Evolutionary conservation across 2,888 invertebrate genomes (phyloP).

Genomic region (Caenorhabditis sinica): DNA sequence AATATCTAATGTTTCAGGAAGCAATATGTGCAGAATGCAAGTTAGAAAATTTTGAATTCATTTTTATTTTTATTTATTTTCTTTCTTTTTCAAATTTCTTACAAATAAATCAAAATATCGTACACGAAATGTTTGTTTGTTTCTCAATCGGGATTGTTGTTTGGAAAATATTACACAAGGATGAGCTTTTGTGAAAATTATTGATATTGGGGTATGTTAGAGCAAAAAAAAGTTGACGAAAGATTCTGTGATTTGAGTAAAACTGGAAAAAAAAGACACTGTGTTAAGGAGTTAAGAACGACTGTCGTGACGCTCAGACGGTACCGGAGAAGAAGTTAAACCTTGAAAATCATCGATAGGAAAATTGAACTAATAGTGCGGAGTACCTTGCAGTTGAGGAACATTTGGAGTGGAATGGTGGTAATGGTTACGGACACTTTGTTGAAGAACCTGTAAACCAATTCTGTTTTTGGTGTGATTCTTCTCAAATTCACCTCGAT

Average conservation of each 20-base stretch:
- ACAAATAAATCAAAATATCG: constrained; percentile 5
- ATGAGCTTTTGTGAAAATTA: background rate
- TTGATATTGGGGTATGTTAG: constrained; percentile 47
- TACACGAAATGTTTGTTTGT: constrained; percentile 38
- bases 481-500: constrained; percentile 71
- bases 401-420: constrained; percentile 46
- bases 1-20: constrained; percentile 35
- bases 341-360: constrained; percentile 34
- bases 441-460: constrained; percentile 76
- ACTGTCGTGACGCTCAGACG: constrained; percentile 48
- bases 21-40: constrained; percentile 51
- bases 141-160: constrained; percentile 50
- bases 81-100: constrained; percentile 10
- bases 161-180: constrained; percentile 19
- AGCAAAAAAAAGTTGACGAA: constrained; percentile 34
- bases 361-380: constrained; percentile 1
- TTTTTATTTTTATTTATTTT: constrained; percentile 54
- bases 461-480: background rate
- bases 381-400: constrained; percentile 64
- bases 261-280: constrained; percentile 1
- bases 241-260: no score
- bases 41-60: background rate
- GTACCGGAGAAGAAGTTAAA: constrained; percentile 52
- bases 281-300: constrained; percentile 49
- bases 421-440: constrained; percentile 82